Evolutionary conservation across 2,888 invertebrate genomes (phyloP).

Genomic region (Papilio protenor): DNA sequence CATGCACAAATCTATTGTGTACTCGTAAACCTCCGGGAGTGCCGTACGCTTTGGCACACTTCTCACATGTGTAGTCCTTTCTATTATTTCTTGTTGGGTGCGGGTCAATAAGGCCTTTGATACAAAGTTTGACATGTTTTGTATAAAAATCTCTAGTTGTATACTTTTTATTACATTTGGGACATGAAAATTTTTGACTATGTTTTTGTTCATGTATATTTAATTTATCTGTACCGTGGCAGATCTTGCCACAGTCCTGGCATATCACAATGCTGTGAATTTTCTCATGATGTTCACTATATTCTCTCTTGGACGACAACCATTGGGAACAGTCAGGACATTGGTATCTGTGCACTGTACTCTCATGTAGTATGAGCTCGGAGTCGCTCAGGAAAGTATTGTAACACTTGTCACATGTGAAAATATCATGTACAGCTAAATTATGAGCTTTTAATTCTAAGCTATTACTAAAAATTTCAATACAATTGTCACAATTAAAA

Average conservation of each 20-base stretch:
- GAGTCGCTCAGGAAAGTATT: conserved; percentile 54
- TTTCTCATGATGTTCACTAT: conserved; percentile 61
- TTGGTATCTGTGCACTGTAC: conserved; percentile 54
- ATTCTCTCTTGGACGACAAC: conserved; percentile 59
- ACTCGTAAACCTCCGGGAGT: conserved; percentile 73
- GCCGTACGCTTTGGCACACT: conserved; percentile 73
- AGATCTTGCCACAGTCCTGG: conserved; percentile 72
- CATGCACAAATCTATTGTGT: conserved; percentile 73
- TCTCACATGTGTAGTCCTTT: conserved; percentile 64
- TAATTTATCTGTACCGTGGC: conserved; percentile 63
- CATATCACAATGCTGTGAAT: conserved; percentile 63
- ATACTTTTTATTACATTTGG: conserved; percentile 74
- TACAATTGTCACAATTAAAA: conserved; percentile 60
- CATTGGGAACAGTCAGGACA: conserved; percentile 62
- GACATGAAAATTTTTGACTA: conserved; percentile 63
- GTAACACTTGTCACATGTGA: conserved; percentile 65
- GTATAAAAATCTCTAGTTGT: conserved; percentile 68
- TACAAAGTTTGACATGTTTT: conserved; percentile 71
- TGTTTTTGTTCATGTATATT: conserved; percentile 70
- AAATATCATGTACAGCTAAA: conserved; percentile 54
- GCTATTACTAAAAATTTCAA: conserved; percentile 53
- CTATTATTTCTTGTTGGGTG: conserved; percentile 70
- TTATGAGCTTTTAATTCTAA: conserved; percentile 62
- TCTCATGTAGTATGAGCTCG: conserved; percentile 57
- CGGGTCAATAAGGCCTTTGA: conserved; percentile 65